Conservation (phyloP, 2,797 vertebrate species). For the Neosalanx taihuensis region DNA sequence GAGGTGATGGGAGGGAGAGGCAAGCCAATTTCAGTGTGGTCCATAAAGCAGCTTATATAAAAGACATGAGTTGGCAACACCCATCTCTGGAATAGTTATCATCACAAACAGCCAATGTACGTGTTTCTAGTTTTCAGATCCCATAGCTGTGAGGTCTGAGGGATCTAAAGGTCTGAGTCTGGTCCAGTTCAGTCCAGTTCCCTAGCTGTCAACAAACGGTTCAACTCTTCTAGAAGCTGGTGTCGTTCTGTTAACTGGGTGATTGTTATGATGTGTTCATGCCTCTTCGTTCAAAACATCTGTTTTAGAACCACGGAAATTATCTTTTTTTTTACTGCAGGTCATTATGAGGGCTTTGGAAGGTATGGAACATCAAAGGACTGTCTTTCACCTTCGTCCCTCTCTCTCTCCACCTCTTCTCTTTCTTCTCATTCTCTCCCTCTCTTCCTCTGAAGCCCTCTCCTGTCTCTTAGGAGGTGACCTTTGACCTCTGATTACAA, state of each 20-base stretch:
- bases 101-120: background rate
- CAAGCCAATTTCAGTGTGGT: constrained; percentile 4
- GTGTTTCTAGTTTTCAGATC: background rate
- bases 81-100: background rate
- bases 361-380: background rate
- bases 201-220: background rate
- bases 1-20: constrained; percentile 7
- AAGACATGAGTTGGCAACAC: background rate
- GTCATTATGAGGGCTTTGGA: background rate
- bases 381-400: background rate
- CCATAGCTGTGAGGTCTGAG: background rate
- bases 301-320: background rate
- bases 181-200: background rate
- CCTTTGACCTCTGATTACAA: background rate
- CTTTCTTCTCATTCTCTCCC: background rate
- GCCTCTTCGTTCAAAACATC: background rate
- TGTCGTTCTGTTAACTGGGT: background rate
- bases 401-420: background rate
- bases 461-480: background rate
- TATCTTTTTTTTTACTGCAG: background rate
- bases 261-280: background rate
- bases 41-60: background rate
- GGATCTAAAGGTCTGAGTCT: too few relatives aligned
- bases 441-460: background rate
- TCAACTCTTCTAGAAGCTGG: background rate